Evolutionary conservation across 2,888 invertebrate genomes (phyloP).

Genomic region (Belgica antarctica): DNA sequence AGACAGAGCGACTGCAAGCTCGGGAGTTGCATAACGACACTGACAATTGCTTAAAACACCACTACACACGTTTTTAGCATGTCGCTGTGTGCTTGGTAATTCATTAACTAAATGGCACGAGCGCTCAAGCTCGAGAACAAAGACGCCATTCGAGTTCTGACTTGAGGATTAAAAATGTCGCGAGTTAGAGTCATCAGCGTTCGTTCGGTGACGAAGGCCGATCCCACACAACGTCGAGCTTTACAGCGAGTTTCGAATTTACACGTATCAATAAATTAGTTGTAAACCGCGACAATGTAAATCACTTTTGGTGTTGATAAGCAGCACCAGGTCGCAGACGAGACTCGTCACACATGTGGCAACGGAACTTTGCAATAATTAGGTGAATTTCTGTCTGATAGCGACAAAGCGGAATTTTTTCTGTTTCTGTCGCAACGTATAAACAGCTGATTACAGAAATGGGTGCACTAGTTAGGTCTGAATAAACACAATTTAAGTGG

Average conservation of each 20-base stretch:
- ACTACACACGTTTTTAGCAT: not conserved
- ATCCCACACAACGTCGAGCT: not conserved
- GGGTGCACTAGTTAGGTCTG: too few relatives aligned
- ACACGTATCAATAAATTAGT: not conserved
- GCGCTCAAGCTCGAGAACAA: not conserved
- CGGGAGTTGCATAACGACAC: not conserved
- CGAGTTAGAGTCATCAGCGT: not conserved
- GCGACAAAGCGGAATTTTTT: too few relatives aligned
- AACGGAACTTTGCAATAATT: too few relatives aligned
- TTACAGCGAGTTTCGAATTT: not conserved
- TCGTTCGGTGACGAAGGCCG: not conserved
- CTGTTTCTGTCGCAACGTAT: too few relatives aligned
- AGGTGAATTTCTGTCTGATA: too few relatives aligned
- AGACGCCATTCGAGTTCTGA: not conserved
- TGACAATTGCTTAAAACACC: not conserved
- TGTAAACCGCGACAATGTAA: too few relatives aligned
- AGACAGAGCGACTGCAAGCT: slow-evolving; percentile 4
- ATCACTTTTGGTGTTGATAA: too few relatives aligned
- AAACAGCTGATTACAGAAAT: too few relatives aligned
- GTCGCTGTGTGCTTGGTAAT: not conserved
- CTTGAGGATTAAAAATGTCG: not conserved
- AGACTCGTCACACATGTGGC: too few relatives aligned
- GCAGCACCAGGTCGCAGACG: too few relatives aligned
- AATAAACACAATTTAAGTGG: too few relatives aligned
- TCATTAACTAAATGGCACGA: not conserved